A percentile compares a stretch with the other conserved stretches of the same genome.
These are phyloP conservation scores for Eilema griseolum DNA, from an alignment of 2,888 invertebrate genomes.

Conservation along the genomic window DNA sequence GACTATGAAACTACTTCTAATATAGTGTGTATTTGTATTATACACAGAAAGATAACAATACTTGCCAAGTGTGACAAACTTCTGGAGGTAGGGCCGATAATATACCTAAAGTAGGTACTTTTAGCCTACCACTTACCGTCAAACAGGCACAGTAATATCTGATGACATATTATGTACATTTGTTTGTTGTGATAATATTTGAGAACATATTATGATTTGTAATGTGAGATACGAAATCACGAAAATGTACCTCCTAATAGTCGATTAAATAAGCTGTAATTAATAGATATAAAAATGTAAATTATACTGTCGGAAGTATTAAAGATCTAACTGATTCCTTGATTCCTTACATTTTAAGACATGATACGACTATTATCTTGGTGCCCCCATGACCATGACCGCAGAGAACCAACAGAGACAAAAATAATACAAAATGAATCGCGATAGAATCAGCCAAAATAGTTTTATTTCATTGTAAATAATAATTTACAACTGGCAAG, in stretches of 20 bases:
- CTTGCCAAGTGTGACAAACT: not conserved
- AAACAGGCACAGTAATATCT: not conserved
- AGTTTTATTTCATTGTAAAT: not conserved
- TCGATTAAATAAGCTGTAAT: not conserved
- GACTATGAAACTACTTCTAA: not conserved
- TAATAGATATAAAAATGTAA: not conserved
- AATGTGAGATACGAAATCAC: not conserved
- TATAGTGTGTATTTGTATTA: not conserved
- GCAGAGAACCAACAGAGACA: not conserved
- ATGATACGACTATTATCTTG: not conserved
- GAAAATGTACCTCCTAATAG: not conserved
- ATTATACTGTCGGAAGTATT: not conserved
- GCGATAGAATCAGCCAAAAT: not conserved
- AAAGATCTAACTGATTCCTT: not conserved
- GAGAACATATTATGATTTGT: not conserved
- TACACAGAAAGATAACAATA: not conserved
- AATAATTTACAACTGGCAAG: not conserved
- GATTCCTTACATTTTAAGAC: not conserved
- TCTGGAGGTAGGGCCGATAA: constrained; percentile 2
- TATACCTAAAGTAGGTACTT: not conserved
- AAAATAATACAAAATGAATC: not conserved
- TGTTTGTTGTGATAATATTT: not conserved
- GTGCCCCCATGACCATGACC: not conserved
- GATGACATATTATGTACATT: not conserved
- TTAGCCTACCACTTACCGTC: not conserved